Base-by-base conservation (phyloP, 2,888 invertebrate genomes). In the Cheiracanthium punctorium region DNA sequence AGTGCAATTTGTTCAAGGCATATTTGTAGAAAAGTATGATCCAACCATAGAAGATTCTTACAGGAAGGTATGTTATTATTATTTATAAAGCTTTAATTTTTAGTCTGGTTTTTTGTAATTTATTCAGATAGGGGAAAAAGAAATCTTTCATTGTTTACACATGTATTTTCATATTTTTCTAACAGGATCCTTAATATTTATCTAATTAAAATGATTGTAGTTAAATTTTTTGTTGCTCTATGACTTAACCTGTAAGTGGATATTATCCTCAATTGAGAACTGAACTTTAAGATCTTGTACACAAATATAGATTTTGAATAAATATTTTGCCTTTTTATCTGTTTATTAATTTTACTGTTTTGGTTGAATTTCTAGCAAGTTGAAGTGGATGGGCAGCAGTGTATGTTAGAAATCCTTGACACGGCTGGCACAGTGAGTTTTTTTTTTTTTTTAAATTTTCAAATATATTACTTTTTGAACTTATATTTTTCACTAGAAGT, bases 11-110 rank as follows among this genome's bases (percentile, higher is more conserved):
- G 98, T 98, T 90, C 98, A 99, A 94, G 98, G 98, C 91, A 99
- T 99, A 92, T 99, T 99, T 93, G 99, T 99, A 91, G 99, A 99
- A 93, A 99, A 99, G 94, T 99, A 94, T 91, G 99, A 99, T 93
- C 99, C 99, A 89, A 99, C 99, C 91, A 99, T 99, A 92, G 99
- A 99, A 93, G 99, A 99, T 94, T 98, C 98, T 93, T 99, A 99
- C 93, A 95, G 99, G 92, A 99, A 99, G 90, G 93, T 92, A 80
- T 82, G 79, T 64, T 8, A 67, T n/a, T n/a, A n/a, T n/a, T n/a
- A n/a, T n/a, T n/a, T n/a, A n/a, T n/a, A n/a, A n/a, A n/a, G n/a
- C n/a, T n/a, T n/a, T n/a, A n/a, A n/a, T n/a, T n/a, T n/a, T n/a
- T n/a, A n/a, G n/a, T n/a, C n/a, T n/a, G n/a, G n/a, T n/a, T n/a